phyloP scores from a whole-genome alignment of 2,797 vertebrate species.

The Anguilla marmorata region DNA sequence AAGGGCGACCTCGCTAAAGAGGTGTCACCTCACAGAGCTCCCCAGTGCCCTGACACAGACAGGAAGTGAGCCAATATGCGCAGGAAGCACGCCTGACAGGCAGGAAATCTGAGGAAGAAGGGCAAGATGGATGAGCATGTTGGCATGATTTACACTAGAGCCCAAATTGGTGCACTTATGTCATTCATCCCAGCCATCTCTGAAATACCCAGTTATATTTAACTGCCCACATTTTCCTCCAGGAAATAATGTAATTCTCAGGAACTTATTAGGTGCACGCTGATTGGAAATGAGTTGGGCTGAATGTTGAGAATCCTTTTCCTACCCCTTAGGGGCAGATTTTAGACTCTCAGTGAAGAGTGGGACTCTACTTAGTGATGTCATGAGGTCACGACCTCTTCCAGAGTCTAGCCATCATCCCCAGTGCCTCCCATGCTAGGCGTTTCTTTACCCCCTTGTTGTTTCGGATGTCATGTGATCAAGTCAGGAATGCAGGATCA shows the following conservation, averaged over 20 bases:
- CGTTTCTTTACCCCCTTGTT: background rate
- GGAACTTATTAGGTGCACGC: background rate
- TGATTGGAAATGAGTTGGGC: background rate
- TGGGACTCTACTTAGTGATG: background rate
- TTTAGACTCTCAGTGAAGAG: background rate
- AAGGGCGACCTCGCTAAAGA: constrained; percentile 79
- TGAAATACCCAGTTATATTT: background rate
- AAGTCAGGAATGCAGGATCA: constrained; percentile 2
- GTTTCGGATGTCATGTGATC: constrained; percentile 14
- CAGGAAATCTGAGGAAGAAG: constrained; percentile 12
- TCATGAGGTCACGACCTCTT: background rate
- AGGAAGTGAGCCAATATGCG: constrained; percentile 73
- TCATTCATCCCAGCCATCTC: background rate
- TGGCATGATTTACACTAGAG: background rate
- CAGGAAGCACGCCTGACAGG: constrained; percentile 52
- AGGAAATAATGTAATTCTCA: background rate
- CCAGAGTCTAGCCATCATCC: background rate
- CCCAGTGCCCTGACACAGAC: constrained; percentile 70
- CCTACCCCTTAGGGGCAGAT: background rate
- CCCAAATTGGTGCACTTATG: background rate
- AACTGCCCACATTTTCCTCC: background rate
- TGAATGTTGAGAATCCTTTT: background rate
- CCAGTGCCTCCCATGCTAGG: background rate
- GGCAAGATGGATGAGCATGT: background rate
- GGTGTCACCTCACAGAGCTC: constrained; percentile 58